Percentiles rank a stretch among this genome's conserved stretches.
These are phyloP conservation scores for Diarsia mendica DNA, from an alignment of 2,888 invertebrate genomes.

Conservation along the genomic window DNA sequence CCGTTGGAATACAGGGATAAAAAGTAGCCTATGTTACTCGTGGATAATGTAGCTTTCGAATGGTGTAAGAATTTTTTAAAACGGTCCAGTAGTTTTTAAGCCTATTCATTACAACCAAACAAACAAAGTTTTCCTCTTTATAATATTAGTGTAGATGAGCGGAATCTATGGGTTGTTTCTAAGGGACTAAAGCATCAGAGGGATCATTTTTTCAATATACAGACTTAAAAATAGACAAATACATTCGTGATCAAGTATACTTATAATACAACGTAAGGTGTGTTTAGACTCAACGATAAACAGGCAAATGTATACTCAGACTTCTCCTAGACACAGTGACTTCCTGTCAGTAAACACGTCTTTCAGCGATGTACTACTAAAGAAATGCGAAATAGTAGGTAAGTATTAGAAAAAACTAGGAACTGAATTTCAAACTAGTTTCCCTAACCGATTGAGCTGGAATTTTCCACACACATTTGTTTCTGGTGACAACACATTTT, in stretches of 20 bases:
- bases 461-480: not conserved
- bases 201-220: slow-evolving; percentile 17
- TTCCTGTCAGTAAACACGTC: not conserved
- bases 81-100: no score
- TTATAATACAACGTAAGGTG: slow-evolving; percentile 29
- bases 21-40: no score
- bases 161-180: slow-evolving; percentile 1
- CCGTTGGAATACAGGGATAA: no score
- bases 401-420: not conserved
- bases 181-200: slow-evolving; percentile 3
- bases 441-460: not conserved
- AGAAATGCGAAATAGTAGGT: not conserved
- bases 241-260: slow-evolving; percentile 57
- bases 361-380: not conserved
- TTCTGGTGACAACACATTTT: not conserved
- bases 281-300: slow-evolving; percentile 7
- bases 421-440: not conserved
- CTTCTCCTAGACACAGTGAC: not conserved
- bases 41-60: no score
- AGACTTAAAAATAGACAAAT: slow-evolving; percentile 34
- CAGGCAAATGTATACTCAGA: not conserved
- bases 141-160: no score
- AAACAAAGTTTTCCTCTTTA: no score
- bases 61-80: no score
- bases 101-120: no score